These are phyloP conservation scores for Choristoneura rosaceana DNA, from an alignment of 2,888 invertebrate genomes.

Conservation along the genomic window DNA sequence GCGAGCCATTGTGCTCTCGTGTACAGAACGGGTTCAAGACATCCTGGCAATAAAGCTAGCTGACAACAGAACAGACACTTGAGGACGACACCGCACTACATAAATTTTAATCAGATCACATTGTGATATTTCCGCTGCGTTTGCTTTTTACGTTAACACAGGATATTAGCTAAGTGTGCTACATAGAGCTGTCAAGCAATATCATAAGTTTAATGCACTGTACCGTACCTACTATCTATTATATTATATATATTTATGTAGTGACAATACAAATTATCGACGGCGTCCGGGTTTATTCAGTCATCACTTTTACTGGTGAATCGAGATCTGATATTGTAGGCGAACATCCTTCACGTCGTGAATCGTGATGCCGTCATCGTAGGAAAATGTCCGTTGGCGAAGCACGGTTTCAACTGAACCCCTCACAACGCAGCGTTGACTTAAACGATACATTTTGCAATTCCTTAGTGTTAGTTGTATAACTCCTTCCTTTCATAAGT, in stretches of 20 bases:
- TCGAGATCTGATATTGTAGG: slow-evolving; percentile 25
- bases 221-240: not conserved
- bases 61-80: slow-evolving; percentile 34
- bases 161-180: not conserved
- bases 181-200: not conserved
- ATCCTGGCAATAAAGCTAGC: slow-evolving; percentile 57
- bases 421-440: slow-evolving; percentile 4
- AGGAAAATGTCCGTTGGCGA: slow-evolving; percentile 23
- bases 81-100: slow-evolving; percentile 18
- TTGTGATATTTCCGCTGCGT: slow-evolving; percentile 16
- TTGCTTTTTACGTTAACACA: slow-evolving; percentile 5
- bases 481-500: too few species aligned
- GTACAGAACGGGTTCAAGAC: slow-evolving; percentile 62
- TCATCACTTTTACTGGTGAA: slow-evolving; percentile 30
- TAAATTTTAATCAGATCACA: slow-evolving; percentile 33
- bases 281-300: slow-evolving; percentile 31
- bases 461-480: not conserved
- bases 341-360: slow-evolving; percentile 23
- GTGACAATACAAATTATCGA: slow-evolving; percentile 8
- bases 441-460: not conserved
- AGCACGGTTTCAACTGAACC: slow-evolving; percentile 10
- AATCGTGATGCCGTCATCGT: slow-evolving; percentile 31
- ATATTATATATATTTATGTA: not conserved
- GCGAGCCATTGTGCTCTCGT: slow-evolving; percentile 61
- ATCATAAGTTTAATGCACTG: not conserved